phyloP scores from a whole-genome alignment of 2,797 vertebrate species.

The Pagetopsis macropterus region DNA sequence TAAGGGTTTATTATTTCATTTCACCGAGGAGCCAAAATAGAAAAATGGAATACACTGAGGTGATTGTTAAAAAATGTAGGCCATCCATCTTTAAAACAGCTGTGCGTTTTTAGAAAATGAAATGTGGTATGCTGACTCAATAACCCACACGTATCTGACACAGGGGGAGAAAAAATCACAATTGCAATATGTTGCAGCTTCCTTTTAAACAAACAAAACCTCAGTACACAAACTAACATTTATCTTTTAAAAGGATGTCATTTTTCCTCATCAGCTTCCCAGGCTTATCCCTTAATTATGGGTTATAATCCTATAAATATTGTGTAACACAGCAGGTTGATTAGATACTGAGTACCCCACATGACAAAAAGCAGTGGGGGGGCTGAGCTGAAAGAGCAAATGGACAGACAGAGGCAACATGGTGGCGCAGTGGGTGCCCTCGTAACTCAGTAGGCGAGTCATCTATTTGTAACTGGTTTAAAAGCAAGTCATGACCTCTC shows the following conservation, averaged over 20 bases:
- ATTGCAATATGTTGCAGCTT: constrained; percentile 10
- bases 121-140: constrained; percentile 12
- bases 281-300: constrained; percentile 6
- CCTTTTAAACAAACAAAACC: constrained; percentile 8
- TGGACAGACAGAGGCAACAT: not conserved
- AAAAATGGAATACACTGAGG: constrained; percentile 18
- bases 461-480: constrained; percentile 7
- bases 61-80: constrained; percentile 14
- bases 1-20: constrained; percentile 13
- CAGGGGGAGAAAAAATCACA: not conserved
- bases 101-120: constrained; percentile 11
- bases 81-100: constrained; percentile 34
- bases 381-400: not conserved
- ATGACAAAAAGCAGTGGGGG: constrained; percentile 1
- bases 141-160: constrained; percentile 20
- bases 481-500: constrained; percentile 13
- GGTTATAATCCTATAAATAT: constrained; percentile 15
- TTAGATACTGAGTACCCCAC: not conserved
- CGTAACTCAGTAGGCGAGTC: constrained; percentile 18
- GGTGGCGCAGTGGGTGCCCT: constrained; percentile 5
- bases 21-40: constrained; percentile 29
- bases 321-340: too few species aligned
- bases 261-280: constrained; percentile 5
- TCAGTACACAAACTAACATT: not conserved
- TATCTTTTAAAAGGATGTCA: not conserved